Percentiles rank a stretch among this genome's conserved stretches.
phyloP scores from a whole-genome alignment of 1,140 invertebrate species.

The Anoplophora glabripennis region DNA sequence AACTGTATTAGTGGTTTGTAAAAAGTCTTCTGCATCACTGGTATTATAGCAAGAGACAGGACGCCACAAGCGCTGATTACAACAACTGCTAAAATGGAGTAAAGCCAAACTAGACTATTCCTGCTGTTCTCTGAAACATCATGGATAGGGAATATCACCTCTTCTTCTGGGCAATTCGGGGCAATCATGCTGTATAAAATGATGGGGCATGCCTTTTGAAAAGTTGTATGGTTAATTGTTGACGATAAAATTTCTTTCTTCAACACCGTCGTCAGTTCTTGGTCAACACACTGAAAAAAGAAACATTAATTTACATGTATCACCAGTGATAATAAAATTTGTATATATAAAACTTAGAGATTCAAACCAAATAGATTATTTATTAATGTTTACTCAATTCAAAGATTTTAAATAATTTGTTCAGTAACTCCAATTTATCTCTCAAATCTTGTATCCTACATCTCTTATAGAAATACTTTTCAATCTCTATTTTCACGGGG shows the following conservation, averaged over 20 bases:
- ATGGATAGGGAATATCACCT: too few relatives aligned
- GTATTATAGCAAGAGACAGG: constrained; percentile 80
- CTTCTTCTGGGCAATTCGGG: not conserved
- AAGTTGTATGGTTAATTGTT: constrained; percentile 24
- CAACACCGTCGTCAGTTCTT: constrained; percentile 5
- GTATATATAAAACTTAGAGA: too few relatives aligned
- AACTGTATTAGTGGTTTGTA: constrained; percentile 90
- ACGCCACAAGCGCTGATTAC: constrained; percentile 82
- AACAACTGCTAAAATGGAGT: constrained; percentile 74
- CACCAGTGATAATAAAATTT: too few relatives aligned
- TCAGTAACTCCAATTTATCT: too few relatives aligned
- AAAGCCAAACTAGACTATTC: constrained; percentile 62
- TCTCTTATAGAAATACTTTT: too few relatives aligned
- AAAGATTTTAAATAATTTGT: too few relatives aligned
- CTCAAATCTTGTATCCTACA: too few relatives aligned
- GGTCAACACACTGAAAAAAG: constrained; percentile 26
- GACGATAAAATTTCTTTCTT: not conserved
- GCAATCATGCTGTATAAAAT: constrained; percentile 37
- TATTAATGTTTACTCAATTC: too few relatives aligned
- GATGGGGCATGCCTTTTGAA: constrained; percentile 38
- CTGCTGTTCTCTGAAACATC: not conserved
- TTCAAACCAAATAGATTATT: too few relatives aligned
- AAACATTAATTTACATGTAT: not conserved
- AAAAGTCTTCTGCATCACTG: constrained; percentile 84
- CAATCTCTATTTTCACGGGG: too few relatives aligned